Conservation (phyloP, 2,113 vertebrate genomes). For the Corvus cornix region DNA sequence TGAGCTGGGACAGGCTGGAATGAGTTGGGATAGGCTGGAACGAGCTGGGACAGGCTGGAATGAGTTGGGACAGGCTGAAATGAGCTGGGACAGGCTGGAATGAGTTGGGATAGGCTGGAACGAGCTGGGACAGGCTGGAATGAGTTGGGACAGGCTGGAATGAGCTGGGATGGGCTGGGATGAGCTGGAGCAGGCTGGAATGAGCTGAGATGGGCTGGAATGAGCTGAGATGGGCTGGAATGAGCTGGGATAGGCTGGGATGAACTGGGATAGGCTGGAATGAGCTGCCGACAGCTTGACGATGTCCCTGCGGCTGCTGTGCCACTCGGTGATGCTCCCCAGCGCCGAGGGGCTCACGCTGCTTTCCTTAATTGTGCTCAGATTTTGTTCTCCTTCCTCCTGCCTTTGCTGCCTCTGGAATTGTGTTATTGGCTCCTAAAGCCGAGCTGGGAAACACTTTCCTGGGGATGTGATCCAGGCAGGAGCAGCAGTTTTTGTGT, state of each 20-base stretch:
- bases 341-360: not conserved
- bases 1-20: not conserved
- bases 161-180: not conserved
- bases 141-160: not conserved
- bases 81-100: too few relatives aligned
- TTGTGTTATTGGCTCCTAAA: not conserved
- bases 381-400: not conserved
- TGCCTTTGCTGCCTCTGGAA: not conserved
- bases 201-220: not conserved
- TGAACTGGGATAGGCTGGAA: not conserved
- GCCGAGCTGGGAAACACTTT: accelerated
- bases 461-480: not conserved
- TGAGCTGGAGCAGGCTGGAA: not conserved
- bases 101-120: not conserved
- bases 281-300: not conserved
- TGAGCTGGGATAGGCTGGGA: not conserved
- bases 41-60: not conserved
- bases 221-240: too few relatives aligned
- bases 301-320: not conserved
- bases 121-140: not conserved
- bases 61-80: not conserved
- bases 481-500: not conserved
- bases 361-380: not conserved
- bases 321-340: not conserved
- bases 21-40: not conserved